Base-by-base conservation (phyloP, 2,113 vertebrate species). In the Kryptolebias marmoratus region DNA sequence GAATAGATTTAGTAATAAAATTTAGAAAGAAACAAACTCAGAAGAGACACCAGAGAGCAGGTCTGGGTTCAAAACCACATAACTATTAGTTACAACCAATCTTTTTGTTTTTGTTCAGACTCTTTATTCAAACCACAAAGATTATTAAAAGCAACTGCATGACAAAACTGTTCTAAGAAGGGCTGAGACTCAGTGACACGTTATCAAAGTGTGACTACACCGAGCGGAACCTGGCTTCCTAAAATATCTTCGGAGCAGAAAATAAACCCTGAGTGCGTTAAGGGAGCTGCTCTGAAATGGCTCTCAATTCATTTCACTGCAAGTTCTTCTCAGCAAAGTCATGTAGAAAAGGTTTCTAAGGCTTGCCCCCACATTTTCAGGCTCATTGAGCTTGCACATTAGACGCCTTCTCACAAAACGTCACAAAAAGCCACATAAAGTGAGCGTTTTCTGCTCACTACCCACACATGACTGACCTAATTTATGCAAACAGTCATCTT, bases 381-480 rank as follows among this genome's bases (percentile, higher is more conserved):
- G 30, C 48, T 30, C 48, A 36, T 64, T 64, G 62, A 64, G 47
- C 62, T 36, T 22, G 45, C 62, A 64, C 62, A 52, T 64, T 36
- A 64, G 15, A 64, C 30, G 11, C 48, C 62, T 64, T 50, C 62
- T 52, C 12, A 52, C 18, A 28, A 27, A 64, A n/a, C 50, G 18
- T 52, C 12, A 52, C 18, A 28, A 27, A 64, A n/a, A 64, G 18
- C 13, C 62, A 7, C 22, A 47, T n/a, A 31, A 5, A 3, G 12
- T 13, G n/a, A 44, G 11, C n/a, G 7, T 42, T 42, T 22, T 12
- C 36, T 44, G 36, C 30, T 60, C 36, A 5, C n/a, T 45, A n/a
- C 39, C 42, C n/a, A 52, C 48, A 12, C 62, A 54, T 18, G 22
- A 12, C 9, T n/a, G 15, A 67, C 14, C 49, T 4, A 9, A 16